Evolutionary conservation across 2,888 invertebrate genomes (phyloP), one percentile per base, ranked within the genome.

Genomic region (Eristalis pertinax): DNA sequence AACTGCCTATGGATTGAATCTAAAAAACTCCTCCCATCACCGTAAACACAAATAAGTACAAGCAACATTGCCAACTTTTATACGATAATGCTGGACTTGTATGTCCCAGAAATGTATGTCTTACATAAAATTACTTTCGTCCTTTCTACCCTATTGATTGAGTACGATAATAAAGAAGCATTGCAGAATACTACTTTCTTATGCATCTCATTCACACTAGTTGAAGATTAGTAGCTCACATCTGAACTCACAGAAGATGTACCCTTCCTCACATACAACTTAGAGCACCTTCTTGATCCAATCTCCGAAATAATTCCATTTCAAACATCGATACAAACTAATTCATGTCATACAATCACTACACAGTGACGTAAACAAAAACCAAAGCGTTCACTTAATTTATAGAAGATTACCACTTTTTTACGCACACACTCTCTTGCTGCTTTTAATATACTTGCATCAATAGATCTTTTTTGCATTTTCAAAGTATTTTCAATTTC

Each of bases 401-500:
- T 19, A 50, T 19, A 50, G n/a, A 43, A 7, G n/a, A 43, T n/a
- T 43, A 43, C 43, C 43, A 43, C n/a, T n/a, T 43, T 19, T 50
- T n/a, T n/a, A 1, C n/a, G 50, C 50, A 50, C 19, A 50, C 50
- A 50, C n/a, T 50, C 50, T 19, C 19, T 19, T 50, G 50, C 50
- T 19, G 50, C 50, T 50, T 50, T n/a, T 43, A n/a, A 43, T 3
- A 4, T n/a, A n/a, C 15, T 43, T 43, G 43, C 43, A 63, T 73
- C 72, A 50, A 43, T 32, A 32, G 32, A 32, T 32, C 32, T 32
- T 5, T 63, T 64, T 56, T 35, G 50, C 73, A 63, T 22, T 7
- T 26, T 29, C n/a, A 73, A 29, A 62, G 29, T 29, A 73, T 43
- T 72, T 72, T 19, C 60, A 79, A 11, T 35, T 75, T 58, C 58